Evolutionary conservation across 2,888 invertebrate species (phyloP), one percentile per base, ranked within the genome.

Genomic region (Hydriomena furcata): DNA sequence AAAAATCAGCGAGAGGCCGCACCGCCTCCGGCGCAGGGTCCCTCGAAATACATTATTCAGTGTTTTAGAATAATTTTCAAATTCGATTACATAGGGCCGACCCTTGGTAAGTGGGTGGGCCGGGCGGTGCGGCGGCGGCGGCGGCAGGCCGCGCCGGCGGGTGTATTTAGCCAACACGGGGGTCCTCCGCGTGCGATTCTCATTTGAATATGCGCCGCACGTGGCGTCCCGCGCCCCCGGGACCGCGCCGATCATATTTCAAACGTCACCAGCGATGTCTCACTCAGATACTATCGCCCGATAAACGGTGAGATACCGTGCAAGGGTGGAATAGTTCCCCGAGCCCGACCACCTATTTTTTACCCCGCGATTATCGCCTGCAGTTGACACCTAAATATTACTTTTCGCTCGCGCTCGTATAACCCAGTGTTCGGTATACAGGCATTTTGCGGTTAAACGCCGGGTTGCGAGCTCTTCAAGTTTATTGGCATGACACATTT

Each of bases 11-110:
- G 77, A 79, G 76, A 71, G 79, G 65, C 73, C 52, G 71, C 78
- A 73, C 79, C 81, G 85, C 86, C 85, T 80, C 80, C 75, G 85
- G 88, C 86, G 67, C 17, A 4, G 68, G 76, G 80, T 84, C 88
- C 85, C 87, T 84, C 80, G 66, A 82, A 85, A 90, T 90, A 89
- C 90, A 90, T 90, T 90, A 90, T 90, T 89, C 89, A 90, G 89
- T 90, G 90, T 90, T 90, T 90, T 90, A 90, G 90, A 90, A 90
- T 90, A 90, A 90, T 90, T 90, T 90, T 90, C 89, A 90, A 90
- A 90, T 90, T 90, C 90, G 90, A 90, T 90, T 90, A 90, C 90
- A 90, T 90, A 90, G 89, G 88, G 80, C 84, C 86, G 87, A 87
- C 87, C 86, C 85, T 87, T 79, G 76, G 88, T 86, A 85, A 90